Evolutionary conservation across 2,888 invertebrate species (phyloP).

Genomic region (Chrysodeixis includens): DNA sequence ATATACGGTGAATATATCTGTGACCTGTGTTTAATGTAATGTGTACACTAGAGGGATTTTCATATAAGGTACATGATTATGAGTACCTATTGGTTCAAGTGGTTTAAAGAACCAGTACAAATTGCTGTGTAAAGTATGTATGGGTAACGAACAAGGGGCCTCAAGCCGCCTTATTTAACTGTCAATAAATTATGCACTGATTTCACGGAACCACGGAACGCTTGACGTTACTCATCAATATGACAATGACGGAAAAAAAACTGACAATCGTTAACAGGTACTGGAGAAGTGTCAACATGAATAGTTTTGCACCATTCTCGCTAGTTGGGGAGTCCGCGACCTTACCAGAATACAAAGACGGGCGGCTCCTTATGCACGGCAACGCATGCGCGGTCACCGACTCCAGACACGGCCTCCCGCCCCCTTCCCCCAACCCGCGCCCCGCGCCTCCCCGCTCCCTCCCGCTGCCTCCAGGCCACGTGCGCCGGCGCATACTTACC

Average conservation of each 20-base stretch:
- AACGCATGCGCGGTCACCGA: constrained; percentile 84
- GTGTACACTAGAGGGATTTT: too few species aligned
- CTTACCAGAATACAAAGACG: constrained; percentile 83
- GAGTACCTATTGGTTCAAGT: too few species aligned
- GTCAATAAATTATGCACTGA: constrained; percentile 62
- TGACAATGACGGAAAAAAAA: constrained; percentile 77
- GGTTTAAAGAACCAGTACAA: not conserved
- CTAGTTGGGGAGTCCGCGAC: constrained; percentile 80
- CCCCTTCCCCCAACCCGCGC: constrained; percentile 30
- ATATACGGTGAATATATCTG: too few species aligned
- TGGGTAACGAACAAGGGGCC: constrained; percentile 15
- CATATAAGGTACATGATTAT: too few species aligned
- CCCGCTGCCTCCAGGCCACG: constrained; percentile 68
- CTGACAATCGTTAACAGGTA: constrained; percentile 79
- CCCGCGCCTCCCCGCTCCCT: constrained; percentile 54
- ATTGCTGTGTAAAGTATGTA: not conserved
- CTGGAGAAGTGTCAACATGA: constrained; percentile 78
- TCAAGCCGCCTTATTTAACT: constrained; percentile 41
- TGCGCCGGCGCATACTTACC: constrained; percentile 74
- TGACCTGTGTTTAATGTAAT: too few species aligned
- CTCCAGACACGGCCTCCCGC: constrained; percentile 66
- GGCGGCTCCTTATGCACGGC: constrained; percentile 81
- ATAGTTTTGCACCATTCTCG: constrained; percentile 84
- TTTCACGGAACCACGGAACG: constrained; percentile 68
- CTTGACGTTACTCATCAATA: constrained; percentile 72